Conservation (phyloP, 2,888 invertebrate species). For the Scaptomyza flava region DNA sequence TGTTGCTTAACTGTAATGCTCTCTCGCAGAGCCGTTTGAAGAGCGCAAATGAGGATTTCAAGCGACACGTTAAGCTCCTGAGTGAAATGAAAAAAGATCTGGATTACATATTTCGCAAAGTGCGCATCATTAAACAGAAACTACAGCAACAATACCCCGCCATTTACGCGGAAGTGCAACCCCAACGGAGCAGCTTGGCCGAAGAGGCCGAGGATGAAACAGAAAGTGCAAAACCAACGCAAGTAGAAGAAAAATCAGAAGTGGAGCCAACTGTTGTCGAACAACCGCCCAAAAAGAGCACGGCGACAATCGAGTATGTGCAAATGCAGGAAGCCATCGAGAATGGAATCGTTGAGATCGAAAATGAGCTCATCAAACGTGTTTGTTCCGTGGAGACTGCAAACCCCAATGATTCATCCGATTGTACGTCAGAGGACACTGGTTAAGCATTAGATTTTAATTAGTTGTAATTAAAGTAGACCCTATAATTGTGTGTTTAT, state of each 20-base stretch:
- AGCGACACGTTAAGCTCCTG: constrained; percentile 93
- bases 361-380: constrained; percentile 83
- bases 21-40: constrained; percentile 95
- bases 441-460: constrained; percentile 70
- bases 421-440: constrained; percentile 87
- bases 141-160: constrained; percentile 89
- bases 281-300: constrained; percentile 54
- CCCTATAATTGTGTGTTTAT: constrained; percentile 15
- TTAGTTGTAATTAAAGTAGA: constrained; percentile 28
- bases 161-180: constrained; percentile 87
- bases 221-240: constrained; percentile 70
- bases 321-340: constrained; percentile 84
- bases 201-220: constrained; percentile 85
- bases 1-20: constrained; percentile 98
- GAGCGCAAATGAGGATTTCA: constrained; percentile 94
- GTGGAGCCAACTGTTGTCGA: constrained; percentile 55
- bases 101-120: constrained; percentile 96
- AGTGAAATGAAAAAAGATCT: constrained; percentile 97
- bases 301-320: constrained; percentile 83
- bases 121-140: constrained; percentile 92
- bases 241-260: constrained; percentile 28
- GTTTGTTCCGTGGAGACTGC: constrained; percentile 88
- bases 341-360: constrained; percentile 82
- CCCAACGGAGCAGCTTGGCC: constrained; percentile 84
- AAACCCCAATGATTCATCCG: constrained; percentile 88